Base-by-base conservation (phyloP, 1,140 invertebrate genomes). In the Zaprionus davidi region DNA sequence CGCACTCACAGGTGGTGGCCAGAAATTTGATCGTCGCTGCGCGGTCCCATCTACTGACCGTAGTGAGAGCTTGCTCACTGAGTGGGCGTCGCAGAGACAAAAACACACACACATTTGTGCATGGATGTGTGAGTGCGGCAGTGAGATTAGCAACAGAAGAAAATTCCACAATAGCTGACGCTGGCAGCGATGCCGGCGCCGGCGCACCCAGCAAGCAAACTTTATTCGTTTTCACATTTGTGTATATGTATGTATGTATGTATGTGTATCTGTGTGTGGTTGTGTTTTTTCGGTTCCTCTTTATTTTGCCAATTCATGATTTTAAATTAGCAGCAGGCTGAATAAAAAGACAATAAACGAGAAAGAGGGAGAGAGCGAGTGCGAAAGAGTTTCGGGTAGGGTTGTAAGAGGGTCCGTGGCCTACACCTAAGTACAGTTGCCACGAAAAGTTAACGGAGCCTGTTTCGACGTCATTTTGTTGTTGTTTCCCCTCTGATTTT, bases 231-330 rank as follows among this genome's bases (percentile, higher is more conserved):
- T 76, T 71, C 60, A 71, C 55, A 71, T 71, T 65, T 60, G 49
- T 76, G 51, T 34, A 11, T 11, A 3, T 31, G 1, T 31, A 41
- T 49, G 44, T 63, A 62, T 59, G 44, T 26, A 13, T 62, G 15
- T 6, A 31, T 31, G 28, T 31, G 28, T 31, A 31, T 9, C 7
- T 62, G 15, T 46, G 9, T 62, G 13, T 55, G n/a, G 13, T 3
- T 55, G 24, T 55, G 26, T 68, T 31, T 46, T 58, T 70, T 57
- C 22, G 17, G 41, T 69, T 71, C 59, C 41, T 63, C 36, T 67
- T 64, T 53, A 74, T 55, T 79, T 82, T 78, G 83, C 70, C 76
- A 70, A 78, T 82, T 86, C 84, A 82, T 77, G 77, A 74, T 82
- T 71, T 68, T 82, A 82, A 86, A 87, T 82, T 82, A 86, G 76